Evolutionary conservation across 2,113 vertebrate genomes (phyloP).

Genomic region (Callaeas wilsoni): DNA sequence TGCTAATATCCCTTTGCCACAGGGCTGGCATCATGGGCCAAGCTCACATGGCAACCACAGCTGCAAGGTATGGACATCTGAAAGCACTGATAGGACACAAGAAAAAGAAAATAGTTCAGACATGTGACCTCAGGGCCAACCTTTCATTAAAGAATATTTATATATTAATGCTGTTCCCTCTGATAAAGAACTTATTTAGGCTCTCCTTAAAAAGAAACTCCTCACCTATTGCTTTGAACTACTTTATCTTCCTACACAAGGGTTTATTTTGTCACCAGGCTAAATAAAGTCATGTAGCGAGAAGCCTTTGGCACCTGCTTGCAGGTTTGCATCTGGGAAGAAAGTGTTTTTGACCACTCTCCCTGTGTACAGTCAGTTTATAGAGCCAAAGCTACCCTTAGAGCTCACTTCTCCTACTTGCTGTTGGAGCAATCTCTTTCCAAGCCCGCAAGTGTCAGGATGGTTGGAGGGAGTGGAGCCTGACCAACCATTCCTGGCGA

Average conservation of each 20-base stretch:
- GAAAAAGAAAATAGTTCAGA: neutral
- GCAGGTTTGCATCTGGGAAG: neutral
- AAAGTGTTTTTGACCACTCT: conserved; percentile 6
- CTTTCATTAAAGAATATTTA: neutral
- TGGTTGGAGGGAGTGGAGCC: neutral
- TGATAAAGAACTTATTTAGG: conserved; percentile 11
- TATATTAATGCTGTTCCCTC: neutral
- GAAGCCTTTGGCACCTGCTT: conserved; percentile 28
- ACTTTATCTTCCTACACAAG: neutral
- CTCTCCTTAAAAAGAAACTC: neutral
- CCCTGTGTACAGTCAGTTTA: neutral
- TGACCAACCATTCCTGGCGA: neutral
- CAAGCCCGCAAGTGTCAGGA: neutral
- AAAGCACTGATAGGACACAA: neutral
- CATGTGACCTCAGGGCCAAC: neutral
- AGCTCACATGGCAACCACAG: neutral
- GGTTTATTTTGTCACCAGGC: conserved; percentile 24
- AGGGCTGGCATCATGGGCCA: neutral
- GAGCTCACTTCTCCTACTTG: neutral
- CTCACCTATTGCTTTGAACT: conserved; percentile 13
- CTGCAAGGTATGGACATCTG: neutral
- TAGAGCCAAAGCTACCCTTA: conserved; percentile 36
- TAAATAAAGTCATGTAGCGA: neutral
- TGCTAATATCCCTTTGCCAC: neutral
- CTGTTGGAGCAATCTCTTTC: neutral